Evolutionary conservation across 1,140 invertebrate genomes (phyloP), one percentile per base, ranked within the genome.

Genomic region (Eubasilissa regina): DNA sequence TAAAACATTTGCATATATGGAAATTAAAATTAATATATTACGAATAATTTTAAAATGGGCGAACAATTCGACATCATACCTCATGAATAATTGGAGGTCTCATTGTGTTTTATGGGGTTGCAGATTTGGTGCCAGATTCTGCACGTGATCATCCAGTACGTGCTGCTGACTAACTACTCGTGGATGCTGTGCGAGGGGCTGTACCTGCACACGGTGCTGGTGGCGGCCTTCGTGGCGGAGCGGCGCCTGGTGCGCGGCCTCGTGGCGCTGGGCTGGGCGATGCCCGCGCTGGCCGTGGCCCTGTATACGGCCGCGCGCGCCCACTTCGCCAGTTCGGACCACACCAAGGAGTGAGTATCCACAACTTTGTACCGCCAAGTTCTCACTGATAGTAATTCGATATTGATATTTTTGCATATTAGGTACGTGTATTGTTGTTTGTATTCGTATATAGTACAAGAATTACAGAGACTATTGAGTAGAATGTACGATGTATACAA

Each of bases 131-230:
- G 97, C 85, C 94, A 94, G 80, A 87, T 92, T 0, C 88, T 98
- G 0, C 96, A 98, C 88, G 92, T 97, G 4, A 84, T 95, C 12
- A 92, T 97, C 11, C 95, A 97, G 84, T 98, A 97, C 86, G 96
- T 96, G 81, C 90, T 98, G 62, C 90, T 98, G 44, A 96, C 95
- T 75, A 98, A 97, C 89, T 98, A 98, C 88, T 94, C 96, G 77
- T 99, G 97, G 97, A 97, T 97, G 95, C 90, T 97, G 76, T 96
- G 95, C 86, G 96, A 97, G 87, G 97, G 97, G 0, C 91, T 98
- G 62, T 98, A 98, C 87, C 90, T 99, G 53, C 97, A 98, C 86
- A 98, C 97, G 0, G 91, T 98, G 56, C 92, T 99, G 0, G 96
- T 98, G 0, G 93, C 94, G 62, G 95, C 97, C 0, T 98, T 99